Evolutionary conservation across 2,888 invertebrate genomes (phyloP).

Genomic region (Sphaeridia pumilis): DNA sequence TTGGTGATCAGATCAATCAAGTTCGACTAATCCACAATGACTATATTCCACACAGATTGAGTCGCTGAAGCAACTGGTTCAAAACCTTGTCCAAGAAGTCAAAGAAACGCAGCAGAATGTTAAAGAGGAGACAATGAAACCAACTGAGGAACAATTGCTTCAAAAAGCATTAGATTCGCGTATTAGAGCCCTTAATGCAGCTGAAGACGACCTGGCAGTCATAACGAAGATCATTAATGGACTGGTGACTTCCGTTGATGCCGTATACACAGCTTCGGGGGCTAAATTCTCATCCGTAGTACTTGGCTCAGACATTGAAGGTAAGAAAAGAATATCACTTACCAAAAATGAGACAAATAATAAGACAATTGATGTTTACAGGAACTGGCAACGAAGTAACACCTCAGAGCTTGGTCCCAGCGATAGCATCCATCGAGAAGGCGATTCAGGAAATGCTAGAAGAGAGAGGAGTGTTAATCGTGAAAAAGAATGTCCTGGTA

Average conservation of each 20-base stretch:
- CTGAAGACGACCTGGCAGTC: background rate
- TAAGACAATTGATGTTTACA: constrained; percentile 2
- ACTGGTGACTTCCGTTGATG: too few relatives aligned
- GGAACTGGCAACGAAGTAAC: constrained; percentile 29
- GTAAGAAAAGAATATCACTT: too few relatives aligned
- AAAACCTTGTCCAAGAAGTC: background rate
- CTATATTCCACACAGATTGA: background rate
- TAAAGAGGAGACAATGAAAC: background rate
- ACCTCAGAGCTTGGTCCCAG: too few relatives aligned
- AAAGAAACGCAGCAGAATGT: background rate
- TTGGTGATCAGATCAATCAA: background rate
- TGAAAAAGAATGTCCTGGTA: constrained; percentile 5
- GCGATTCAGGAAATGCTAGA: constrained; percentile 37
- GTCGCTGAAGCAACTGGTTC: too few relatives aligned
- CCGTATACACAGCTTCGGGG: too few relatives aligned
- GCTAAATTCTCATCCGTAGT: too few relatives aligned
- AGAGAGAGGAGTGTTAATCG: constrained; percentile 51
- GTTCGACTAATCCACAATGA: background rate
- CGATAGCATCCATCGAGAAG: too few relatives aligned
- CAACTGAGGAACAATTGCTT: background rate
- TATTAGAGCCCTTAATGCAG: background rate
- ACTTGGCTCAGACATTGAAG: too few relatives aligned
- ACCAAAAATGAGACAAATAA: background rate
- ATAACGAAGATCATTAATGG: too few relatives aligned
- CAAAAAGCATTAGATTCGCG: background rate